phyloP scores from a whole-genome alignment of 92 coral and sea anemone genomes.

The Epizoanthus rinbou region DNA sequence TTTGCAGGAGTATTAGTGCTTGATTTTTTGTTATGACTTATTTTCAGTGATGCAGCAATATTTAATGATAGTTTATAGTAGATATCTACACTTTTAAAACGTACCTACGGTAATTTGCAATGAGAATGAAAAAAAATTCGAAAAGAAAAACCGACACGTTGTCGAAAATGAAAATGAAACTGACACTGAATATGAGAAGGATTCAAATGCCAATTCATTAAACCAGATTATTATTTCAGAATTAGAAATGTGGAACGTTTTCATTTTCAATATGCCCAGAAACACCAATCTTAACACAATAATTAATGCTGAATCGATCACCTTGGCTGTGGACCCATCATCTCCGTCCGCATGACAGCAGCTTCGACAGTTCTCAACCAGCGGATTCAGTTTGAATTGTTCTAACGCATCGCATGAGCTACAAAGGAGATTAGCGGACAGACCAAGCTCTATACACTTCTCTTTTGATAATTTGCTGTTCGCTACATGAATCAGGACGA shows the following conservation, averaged over 20 bases:
- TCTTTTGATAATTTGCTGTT: constrained; percentile 83
- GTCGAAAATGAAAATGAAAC: no score
- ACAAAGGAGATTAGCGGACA: constrained; percentile 87
- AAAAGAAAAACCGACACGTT: no score
- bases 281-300: not conserved
- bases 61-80: no score
- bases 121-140: no score
- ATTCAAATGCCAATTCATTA: not conserved
- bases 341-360: constrained; percentile 96
- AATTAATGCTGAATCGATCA: constrained; percentile 15
- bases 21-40: no score
- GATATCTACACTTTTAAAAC: no score
- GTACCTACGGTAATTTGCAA: no score
- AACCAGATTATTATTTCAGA: no score
- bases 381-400: constrained; percentile 76
- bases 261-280: no score
- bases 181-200: not conserved
- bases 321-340: constrained; percentile 72
- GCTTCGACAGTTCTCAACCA: constrained; percentile 76
- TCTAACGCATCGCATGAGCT: constrained; percentile 92
- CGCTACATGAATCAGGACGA: constrained; percentile 69
- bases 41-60: no score
- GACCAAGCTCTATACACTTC: constrained; percentile 84
- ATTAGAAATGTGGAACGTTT: no score
- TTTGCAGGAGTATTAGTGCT: no score